Conservation (phyloP, 2,113 vertebrate species). For the Chaetura pelagica region DNA sequence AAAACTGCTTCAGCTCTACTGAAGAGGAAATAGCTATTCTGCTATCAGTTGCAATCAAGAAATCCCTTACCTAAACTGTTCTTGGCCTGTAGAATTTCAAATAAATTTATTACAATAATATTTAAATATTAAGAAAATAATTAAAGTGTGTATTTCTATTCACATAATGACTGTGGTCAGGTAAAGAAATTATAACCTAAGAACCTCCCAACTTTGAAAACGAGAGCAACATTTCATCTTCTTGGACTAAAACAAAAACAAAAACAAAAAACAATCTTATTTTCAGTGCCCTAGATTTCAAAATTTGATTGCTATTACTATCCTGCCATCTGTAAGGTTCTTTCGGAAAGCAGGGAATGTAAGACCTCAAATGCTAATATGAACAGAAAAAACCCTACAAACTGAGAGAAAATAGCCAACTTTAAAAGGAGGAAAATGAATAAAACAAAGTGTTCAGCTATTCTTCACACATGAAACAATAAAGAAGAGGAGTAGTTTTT, state of each 20-base stretch:
- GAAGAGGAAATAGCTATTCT: neutral
- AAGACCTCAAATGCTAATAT: neutral
- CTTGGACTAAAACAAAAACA: neutral
- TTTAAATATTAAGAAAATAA: neutral
- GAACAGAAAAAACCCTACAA: neutral
- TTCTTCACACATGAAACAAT: neutral
- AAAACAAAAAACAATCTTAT: neutral
- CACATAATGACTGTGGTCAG: neutral
- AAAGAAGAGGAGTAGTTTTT: neutral
- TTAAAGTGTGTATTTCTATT: neutral
- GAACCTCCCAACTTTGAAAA: neutral
- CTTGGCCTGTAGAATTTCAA: constrained; percentile 6
- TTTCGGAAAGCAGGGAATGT: neutral
- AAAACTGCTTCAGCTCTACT: neutral
- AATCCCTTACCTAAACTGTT: neutral
- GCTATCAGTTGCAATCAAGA: neutral
- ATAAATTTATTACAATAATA: neutral
- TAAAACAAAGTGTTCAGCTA: neutral
- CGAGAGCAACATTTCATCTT: neutral
- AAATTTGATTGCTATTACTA: neutral
- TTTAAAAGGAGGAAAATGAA: neutral
- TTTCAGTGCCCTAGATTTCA: neutral
- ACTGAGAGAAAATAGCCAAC: rapidly evolving
- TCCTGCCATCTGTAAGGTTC: neutral
- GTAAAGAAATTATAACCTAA: neutral